Evolutionary conservation across 2,797 vertebrate genomes (phyloP).

Genomic region (Enteromius mattozi): DNA sequence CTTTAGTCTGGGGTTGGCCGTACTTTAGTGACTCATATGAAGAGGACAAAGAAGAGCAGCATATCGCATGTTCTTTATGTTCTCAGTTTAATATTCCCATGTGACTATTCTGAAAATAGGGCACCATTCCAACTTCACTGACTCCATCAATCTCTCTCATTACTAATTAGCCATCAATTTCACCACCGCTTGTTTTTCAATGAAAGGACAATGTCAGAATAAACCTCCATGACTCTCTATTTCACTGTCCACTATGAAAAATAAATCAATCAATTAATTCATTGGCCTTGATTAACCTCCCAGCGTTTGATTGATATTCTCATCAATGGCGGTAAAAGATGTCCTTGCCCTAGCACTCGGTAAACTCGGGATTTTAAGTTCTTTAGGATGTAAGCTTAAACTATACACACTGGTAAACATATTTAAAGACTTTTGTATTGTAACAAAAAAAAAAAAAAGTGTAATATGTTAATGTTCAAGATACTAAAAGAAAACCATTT

Average conservation of each 20-base stretch:
- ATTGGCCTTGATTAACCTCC: conserved; percentile 74
- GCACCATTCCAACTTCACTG: conserved; percentile 30
- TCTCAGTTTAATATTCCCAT: conserved; percentile 22
- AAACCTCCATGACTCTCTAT: conserved; percentile 58
- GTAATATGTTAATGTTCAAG: too few species aligned
- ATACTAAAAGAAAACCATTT: too few species aligned
- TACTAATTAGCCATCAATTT: conserved; percentile 75
- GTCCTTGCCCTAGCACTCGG: conserved; percentile 65
- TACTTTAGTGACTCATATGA: neutral
- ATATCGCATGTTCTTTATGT: neutral
- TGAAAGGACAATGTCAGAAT: conserved; percentile 71
- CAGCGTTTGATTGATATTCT: conserved; percentile 74
- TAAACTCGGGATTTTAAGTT: conserved; percentile 49
- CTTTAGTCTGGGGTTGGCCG: neutral
- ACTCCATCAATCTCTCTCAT: conserved; percentile 70
- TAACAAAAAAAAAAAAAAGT: neutral
- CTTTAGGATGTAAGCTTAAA: conserved; percentile 8
- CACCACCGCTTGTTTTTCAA: conserved; percentile 70
- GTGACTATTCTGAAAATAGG: neutral
- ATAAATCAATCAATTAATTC: conserved; percentile 67
- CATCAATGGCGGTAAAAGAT: conserved; percentile 69
- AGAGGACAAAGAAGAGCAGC: neutral
- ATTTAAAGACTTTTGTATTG: neutral
- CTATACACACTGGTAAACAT: neutral
- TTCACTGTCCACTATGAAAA: conserved; percentile 62